phyloP scores from a whole-genome alignment of 2,797 vertebrate genomes.

The Protosalanx chinensis region DNA sequence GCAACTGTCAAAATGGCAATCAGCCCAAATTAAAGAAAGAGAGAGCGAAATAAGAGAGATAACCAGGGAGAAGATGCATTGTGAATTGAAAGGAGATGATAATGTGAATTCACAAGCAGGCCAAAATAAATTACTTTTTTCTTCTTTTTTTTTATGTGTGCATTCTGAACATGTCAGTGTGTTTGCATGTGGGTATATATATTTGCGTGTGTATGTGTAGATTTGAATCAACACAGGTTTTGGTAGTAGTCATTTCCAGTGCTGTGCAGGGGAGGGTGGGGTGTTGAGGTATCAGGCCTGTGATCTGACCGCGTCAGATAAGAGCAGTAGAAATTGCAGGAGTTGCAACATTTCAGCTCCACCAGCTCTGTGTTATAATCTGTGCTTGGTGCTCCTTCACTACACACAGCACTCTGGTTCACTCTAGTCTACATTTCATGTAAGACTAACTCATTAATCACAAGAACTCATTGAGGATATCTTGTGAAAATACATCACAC shows the following conservation, averaged over 20 bases:
- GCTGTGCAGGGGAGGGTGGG: neutral
- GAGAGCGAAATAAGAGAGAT: neutral
- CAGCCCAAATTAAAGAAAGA: constrained; percentile 42
- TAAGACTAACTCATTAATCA: no score
- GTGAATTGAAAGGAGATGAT: no score
- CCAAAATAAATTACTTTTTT: constrained; percentile 14
- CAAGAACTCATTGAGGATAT: no score
- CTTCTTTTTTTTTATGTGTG: constrained; percentile 10
- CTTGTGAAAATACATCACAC: no score
- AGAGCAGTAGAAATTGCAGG: constrained; percentile 23
- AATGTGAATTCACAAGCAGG: no score
- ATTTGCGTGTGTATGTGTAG: constrained; percentile 13
- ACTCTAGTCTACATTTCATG: neutral
- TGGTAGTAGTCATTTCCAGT: constrained; percentile 29
- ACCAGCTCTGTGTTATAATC: constrained; percentile 5
- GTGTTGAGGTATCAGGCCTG: constrained; percentile 37
- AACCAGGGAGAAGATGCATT: neutral
- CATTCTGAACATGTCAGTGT: constrained; percentile 11
- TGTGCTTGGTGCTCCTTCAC: constrained; percentile 21
- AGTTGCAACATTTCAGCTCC: constrained; percentile 42
- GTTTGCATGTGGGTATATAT: neutral
- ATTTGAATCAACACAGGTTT: constrained; percentile 44
- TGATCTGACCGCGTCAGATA: constrained; percentile 33
- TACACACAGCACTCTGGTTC: constrained; percentile 11
- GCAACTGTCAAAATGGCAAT: constrained; percentile 52